Percentiles rank a stretch among this genome's conserved stretches.
These are phyloP conservation scores for Nyleta sp. DNA, from an alignment of 2,888 invertebrate genomes.

Conservation along the genomic window DNA sequence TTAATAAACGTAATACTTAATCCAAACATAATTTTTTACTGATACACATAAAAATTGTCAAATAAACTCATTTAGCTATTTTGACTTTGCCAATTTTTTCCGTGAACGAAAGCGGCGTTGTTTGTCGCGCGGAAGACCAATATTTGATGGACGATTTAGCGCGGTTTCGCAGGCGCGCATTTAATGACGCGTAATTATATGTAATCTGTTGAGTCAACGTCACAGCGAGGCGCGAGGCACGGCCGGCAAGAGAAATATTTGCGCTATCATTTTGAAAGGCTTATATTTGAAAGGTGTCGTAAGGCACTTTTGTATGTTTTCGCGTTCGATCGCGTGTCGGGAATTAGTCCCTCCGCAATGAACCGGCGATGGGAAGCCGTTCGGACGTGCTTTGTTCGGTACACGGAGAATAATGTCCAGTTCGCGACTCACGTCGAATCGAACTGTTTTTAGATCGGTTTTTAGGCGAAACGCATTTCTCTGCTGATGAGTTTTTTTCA, in stretches of 20 bases:
- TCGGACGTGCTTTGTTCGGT: constrained; percentile 43
- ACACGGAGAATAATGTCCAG: constrained; percentile 56
- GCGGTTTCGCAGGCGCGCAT: not conserved
- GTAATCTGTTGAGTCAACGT: constrained; percentile 14
- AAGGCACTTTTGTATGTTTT: constrained; percentile 59
- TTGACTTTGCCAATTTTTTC: too few species aligned
- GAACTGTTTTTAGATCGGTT: too few species aligned
- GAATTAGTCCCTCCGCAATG: constrained; percentile 51
- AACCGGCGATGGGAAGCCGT: constrained; percentile 54
- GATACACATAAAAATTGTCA: too few species aligned
- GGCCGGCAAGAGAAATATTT: constrained; percentile 37
- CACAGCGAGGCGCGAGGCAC: not conserved
- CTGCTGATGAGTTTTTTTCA: too few species aligned
- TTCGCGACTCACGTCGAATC: constrained; percentile 42
- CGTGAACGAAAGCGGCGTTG: too few species aligned
- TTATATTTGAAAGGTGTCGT: constrained; percentile 64
- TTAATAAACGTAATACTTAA: too few species aligned
- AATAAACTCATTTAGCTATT: too few species aligned
- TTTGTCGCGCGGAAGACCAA: too few species aligned
- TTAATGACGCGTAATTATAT: not conserved
- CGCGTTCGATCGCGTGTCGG: constrained; percentile 48
- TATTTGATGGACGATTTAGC: not conserved
- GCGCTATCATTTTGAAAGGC: constrained; percentile 52
- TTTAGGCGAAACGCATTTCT: too few species aligned
- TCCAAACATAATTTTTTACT: too few species aligned